Percentiles rank a stretch among this genome's conserved stretches.
Conservation (phyloP, 1,140 invertebrate genomes). For the Lepidurus packardi region DNA sequence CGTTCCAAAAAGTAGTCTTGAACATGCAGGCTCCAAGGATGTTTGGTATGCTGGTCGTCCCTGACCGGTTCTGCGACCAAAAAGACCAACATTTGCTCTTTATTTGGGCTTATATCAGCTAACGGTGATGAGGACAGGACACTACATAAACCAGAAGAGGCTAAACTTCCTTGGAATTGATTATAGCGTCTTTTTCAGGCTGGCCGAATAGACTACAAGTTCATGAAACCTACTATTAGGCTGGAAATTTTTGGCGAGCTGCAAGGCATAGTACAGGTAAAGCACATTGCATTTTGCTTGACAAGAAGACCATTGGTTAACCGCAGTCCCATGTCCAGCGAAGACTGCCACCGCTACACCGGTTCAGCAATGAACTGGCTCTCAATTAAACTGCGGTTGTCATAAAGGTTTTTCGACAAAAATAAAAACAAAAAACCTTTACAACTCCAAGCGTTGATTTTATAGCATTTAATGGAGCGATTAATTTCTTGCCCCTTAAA, state of each 20-base stretch:
- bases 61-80: not conserved
- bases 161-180: not conserved
- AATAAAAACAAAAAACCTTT: not conserved
- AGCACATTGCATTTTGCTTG: not conserved
- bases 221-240: not conserved
- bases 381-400: not conserved
- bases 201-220: not conserved
- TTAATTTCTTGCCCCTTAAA: no score
- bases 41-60: not conserved
- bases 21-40: not conserved
- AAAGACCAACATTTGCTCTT: not conserved
- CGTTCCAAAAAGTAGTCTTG: not conserved
- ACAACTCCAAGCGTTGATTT: no score
- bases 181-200: not conserved
- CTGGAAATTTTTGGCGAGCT: not conserved
- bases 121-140: constrained; percentile 5
- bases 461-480: no score
- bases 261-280: not conserved
- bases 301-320: not conserved
- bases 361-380: not conserved
- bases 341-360: not conserved
- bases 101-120: not conserved
- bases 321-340: not conserved
- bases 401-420: not conserved
- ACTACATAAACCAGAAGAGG: not conserved